Evolutionary conservation across 2,113 vertebrate genomes (phyloP), one percentile per base, ranked within the genome.

Genomic region (Galemys pyrenaicus): DNA sequence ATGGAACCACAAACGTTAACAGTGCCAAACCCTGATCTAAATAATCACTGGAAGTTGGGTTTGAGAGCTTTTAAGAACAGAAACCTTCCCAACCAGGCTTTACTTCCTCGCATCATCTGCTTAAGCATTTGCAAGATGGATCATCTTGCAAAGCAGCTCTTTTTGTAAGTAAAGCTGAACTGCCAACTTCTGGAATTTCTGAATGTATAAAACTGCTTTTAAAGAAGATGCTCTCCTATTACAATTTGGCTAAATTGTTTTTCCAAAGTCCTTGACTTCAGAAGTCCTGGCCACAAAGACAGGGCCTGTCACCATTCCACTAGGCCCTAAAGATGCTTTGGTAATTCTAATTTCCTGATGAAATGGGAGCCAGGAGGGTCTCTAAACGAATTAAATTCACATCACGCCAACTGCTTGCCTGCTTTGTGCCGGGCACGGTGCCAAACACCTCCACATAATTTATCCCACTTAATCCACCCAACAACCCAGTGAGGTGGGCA

Each of bases 381-480:
- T 96, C 97, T 94, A 97, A 96, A 92, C 91, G 87, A 97, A 95
- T 97, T 97, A 95, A 97, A 97, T 94, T 97, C 97, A 87, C 93
- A 96, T 97, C 95, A 97, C 87, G 77, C 95, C 96, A 96, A 97
- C 95, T 96, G 97, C 94, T 95, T 54, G 49, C 92, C 92, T 89
- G 96, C 94, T 96, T 82, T 95, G 77, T 94, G 92, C 94, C 2
- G 87, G 96, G 97, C 95, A 93, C 26, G 0, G 71, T 73, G 96
- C 97, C 97, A 97, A 97, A 97, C 97, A 97, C 96, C 97, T 97
- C 95, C 97, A 94, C 94, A 90, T 95, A 91, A 97, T 97, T 96
- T 96, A 97, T 96, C 96, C 92, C 68, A 94, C 92, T 97, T 96
- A 97, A 97, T 92, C 95, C 95, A 93, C 94, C 65, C 92, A 87